Evolutionary conservation across 2,888 invertebrate species (phyloP).

Genomic region (Monoplex corrugatus): DNA sequence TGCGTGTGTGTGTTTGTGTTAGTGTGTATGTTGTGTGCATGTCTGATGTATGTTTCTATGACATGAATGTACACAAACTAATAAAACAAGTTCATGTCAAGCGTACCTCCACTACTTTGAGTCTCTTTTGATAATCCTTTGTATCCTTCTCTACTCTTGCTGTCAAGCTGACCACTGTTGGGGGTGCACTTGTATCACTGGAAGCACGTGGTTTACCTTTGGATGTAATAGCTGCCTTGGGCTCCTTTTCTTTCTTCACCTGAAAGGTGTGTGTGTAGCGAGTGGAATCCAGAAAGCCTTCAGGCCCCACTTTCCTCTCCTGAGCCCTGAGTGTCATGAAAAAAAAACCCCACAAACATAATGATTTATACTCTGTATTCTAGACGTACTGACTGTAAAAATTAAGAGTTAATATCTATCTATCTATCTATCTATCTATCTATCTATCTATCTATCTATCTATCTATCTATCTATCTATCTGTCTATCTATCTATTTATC

Average conservation of each 20-base stretch:
- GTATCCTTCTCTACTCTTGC: conserved; percentile 70
- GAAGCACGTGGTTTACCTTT: conserved; percentile 49
- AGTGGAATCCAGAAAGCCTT: conserved; percentile 78
- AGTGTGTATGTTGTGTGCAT: not conserved
- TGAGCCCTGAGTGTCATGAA: conserved; percentile 68
- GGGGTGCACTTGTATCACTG: conserved; percentile 52
- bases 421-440: no score
- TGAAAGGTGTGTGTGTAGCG: conserved; percentile 70
- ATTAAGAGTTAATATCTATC: no score
- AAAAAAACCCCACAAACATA: not conserved
- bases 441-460: no score
- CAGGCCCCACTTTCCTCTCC: conserved; percentile 78
- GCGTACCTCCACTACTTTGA: conserved; percentile 79
- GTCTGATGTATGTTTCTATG: no score
- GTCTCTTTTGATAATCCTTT: conserved; percentile 75
- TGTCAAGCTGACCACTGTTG: conserved; percentile 70
- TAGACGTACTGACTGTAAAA: no score
- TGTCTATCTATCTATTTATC: no score
- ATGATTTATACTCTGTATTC: no score
- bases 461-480: no score
- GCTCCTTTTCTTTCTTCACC: conserved; percentile 61
- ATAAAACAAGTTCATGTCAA: not conserved
- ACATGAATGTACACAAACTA: not conserved
- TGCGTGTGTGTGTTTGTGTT: not conserved
- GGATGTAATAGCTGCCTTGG: conserved; percentile 10